Conservation (phyloP, 2,797 vertebrate genomes). For the Phrynocephalus guinanensis region DNA sequence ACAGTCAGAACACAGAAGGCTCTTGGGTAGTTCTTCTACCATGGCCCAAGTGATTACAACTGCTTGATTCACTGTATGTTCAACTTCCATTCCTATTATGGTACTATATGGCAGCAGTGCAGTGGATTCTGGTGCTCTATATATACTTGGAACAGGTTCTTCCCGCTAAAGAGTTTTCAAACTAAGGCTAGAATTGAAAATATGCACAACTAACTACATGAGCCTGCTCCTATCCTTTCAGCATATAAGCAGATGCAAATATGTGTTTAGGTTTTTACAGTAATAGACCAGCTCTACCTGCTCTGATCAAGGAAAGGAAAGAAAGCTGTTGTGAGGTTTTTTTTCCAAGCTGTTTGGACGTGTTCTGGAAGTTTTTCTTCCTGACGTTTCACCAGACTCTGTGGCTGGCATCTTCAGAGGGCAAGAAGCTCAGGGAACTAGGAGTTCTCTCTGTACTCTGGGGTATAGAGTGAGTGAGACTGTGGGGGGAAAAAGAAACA, state of each 20-base stretch:
- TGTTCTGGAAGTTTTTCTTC: too few species aligned
- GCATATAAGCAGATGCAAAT: neutral
- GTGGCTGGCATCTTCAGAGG: too few species aligned
- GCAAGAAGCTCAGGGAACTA: too few species aligned
- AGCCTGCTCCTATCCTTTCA: neutral
- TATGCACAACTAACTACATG: neutral
- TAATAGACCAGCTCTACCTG: neutral
- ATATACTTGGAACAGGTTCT: neutral
- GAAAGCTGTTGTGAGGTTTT: too few species aligned
- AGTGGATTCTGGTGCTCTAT: neutral
- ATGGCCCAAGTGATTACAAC: neutral
- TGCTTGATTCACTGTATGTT: too few species aligned
- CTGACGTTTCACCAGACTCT: too few species aligned
- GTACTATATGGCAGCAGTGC: neutral
- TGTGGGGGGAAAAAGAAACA: neutral
- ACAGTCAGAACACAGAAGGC: constrained; percentile 47
- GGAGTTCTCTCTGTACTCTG: too few species aligned
- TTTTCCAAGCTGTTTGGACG: too few species aligned
- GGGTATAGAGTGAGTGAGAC: too few species aligned
- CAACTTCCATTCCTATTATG: neutral
- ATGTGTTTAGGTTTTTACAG: neutral
- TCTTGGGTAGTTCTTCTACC: constrained; percentile 60
- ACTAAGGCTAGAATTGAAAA: neutral
- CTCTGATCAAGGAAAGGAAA: neutral
- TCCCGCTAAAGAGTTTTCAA: neutral